These are phyloP conservation scores for Galaxias olidus DNA, from an alignment of 2,797 vertebrate genomes.

Conservation along the genomic window DNA sequence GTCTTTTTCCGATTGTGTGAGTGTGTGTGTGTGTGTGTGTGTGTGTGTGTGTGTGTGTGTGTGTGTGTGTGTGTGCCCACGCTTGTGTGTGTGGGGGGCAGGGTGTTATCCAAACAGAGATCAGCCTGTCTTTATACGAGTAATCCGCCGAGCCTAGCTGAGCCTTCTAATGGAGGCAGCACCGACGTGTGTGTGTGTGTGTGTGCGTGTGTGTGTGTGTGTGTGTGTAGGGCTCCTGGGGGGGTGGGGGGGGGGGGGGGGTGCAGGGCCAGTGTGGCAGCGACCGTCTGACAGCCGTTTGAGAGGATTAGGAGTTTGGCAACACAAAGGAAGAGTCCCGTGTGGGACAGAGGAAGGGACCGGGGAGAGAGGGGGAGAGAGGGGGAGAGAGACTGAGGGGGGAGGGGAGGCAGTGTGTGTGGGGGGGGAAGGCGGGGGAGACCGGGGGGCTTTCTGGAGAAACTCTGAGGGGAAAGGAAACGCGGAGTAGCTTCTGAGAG, in stretches of 20 bases:
- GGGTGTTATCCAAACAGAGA: slow-evolving; percentile 67
- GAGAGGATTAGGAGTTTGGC: slow-evolving; percentile 75
- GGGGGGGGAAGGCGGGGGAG: background rate
- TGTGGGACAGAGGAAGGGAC: slow-evolving; percentile 42
- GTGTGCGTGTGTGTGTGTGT: slow-evolving; percentile 9
- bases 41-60: slow-evolving; percentile 42
- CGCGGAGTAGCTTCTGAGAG: background rate
- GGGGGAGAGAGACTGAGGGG: slow-evolving; percentile 12
- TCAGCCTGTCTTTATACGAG: slow-evolving; percentile 61
- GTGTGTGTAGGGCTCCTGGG: no score
- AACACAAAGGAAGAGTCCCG: slow-evolving; percentile 71
- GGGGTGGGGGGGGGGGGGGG: no score
- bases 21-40: background rate
- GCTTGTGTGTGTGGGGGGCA: slow-evolving; percentile 38
- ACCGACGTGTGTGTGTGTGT: slow-evolving; percentile 15
- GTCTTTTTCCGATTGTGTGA: no score
- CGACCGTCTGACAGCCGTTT: slow-evolving; percentile 78
- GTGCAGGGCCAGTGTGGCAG: no score
- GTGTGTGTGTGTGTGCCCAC: slow-evolving; percentile 28
- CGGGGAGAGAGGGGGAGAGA: slow-evolving; percentile 6
- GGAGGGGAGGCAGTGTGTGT: background rate
- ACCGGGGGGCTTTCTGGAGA: background rate
- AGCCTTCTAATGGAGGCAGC: slow-evolving; percentile 59
- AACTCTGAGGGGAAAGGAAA: background rate
- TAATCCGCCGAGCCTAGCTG: slow-evolving; percentile 67